phyloP scores from a whole-genome alignment of 1,140 invertebrate species.

The Muscidifurax raptorellus region DNA sequence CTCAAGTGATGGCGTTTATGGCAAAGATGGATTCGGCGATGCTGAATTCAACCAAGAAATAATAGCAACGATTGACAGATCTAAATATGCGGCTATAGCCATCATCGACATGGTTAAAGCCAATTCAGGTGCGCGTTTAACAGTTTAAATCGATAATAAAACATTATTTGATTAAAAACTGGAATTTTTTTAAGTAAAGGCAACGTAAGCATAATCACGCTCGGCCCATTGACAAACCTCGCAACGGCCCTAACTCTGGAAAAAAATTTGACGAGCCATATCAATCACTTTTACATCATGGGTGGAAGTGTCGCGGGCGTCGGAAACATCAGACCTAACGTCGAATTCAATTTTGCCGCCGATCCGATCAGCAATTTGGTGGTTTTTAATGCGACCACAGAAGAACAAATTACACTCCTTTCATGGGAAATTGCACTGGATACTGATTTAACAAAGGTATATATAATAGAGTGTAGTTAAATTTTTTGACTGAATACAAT shows the following conservation, averaged over 20 bases:
- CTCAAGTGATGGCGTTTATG: slow-evolving; percentile 63
- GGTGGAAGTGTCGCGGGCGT: slow-evolving; percentile 76
- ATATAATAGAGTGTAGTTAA: too few species aligned
- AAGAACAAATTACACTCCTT: slow-evolving; percentile 62
- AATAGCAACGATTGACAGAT: slow-evolving; percentile 55
- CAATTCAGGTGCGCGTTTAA: neutral
- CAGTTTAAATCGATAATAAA: too few species aligned
- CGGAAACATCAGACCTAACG: slow-evolving; percentile 75
- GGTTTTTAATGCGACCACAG: slow-evolving; percentile 71
- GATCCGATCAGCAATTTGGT: slow-evolving; percentile 81
- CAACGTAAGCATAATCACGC: slow-evolving; percentile 73
- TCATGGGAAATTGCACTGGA: slow-evolving; percentile 73
- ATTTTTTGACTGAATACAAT: too few species aligned
- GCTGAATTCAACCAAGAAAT: slow-evolving; percentile 62
- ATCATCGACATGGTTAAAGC: slow-evolving; percentile 67
- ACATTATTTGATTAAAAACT: neutral
- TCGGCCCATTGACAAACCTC: slow-evolving; percentile 81
- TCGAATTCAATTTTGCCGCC: slow-evolving; percentile 82
- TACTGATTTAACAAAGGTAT: slow-evolving; percentile 63
- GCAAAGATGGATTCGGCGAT: slow-evolving; percentile 74
- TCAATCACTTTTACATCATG: slow-evolving; percentile 77
- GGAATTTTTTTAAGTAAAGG: slow-evolving; percentile 60
- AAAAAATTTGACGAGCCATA: slow-evolving; percentile 72
- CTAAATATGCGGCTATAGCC: slow-evolving; percentile 68
- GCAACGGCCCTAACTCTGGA: slow-evolving; percentile 78